Conservation (phyloP, 2,797 vertebrate species). For the Paratrypauchen microcephalus region DNA sequence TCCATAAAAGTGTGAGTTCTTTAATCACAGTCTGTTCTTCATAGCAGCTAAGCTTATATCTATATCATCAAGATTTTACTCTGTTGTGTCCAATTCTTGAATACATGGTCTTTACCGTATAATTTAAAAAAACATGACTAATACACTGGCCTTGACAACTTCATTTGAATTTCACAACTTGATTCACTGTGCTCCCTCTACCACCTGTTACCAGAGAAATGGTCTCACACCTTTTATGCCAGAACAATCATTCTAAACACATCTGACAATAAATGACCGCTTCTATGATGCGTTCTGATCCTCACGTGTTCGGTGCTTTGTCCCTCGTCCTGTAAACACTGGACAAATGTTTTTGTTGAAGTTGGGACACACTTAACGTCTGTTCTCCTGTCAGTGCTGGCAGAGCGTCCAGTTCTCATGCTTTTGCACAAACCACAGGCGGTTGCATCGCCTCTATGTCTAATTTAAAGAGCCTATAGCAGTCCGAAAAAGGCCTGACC, state of each 20-base stretch:
- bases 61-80: too few relatives aligned
- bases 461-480: conserved; percentile 41
- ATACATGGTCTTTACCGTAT: too few relatives aligned
- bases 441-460: conserved; percentile 16
- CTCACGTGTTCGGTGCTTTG: neutral
- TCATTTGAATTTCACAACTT: neutral
- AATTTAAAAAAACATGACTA: too few relatives aligned
- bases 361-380: conserved; percentile 6
- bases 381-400: conserved; percentile 2
- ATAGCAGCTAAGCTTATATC: too few relatives aligned
- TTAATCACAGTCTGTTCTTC: neutral
- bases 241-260: neutral
- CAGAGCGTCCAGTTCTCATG: conserved; percentile 6
- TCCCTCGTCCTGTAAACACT: neutral
- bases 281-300: neutral
- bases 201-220: neutral
- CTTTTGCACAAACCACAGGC: conserved; percentile 5
- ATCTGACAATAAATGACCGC: neutral
- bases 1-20: neutral
- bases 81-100: too few relatives aligned
- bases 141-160: neutral
- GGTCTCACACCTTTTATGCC: neutral
- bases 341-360: conserved; percentile 3
- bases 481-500: conserved; percentile 53
- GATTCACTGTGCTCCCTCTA: neutral